Evolutionary conservation across 1,140 invertebrate genomes (phyloP).

Genomic region (Arctopsyche grandis): DNA sequence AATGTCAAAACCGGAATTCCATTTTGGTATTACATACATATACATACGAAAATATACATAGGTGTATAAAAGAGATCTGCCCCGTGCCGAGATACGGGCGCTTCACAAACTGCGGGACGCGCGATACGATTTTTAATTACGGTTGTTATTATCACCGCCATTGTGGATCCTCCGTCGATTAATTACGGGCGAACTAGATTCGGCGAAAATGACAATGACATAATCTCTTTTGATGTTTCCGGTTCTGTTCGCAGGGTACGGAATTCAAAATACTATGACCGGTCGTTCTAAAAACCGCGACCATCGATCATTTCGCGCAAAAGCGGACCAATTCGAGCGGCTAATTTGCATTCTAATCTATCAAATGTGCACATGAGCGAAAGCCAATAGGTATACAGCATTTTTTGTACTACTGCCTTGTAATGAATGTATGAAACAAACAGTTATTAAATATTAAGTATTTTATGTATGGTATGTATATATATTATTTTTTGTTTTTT

Average conservation of each 20-base stretch:
- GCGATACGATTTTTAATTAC: slow-evolving; percentile 14
- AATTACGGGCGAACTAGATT: background rate
- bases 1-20: slow-evolving; percentile 54
- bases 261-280: no score
- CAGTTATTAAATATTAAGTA: no score
- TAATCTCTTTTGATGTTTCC: background rate
- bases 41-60: background rate
- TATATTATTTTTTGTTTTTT: no score
- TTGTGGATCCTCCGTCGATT: background rate
- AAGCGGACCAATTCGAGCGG: no score
- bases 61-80: slow-evolving; percentile 30
- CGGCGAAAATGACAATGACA: background rate
- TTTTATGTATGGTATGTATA: no score
- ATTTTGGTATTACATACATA: slow-evolving; percentile 39
- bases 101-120: slow-evolving; percentile 29
- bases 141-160: slow-evolving; percentile 34
- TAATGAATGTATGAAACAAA: no score
- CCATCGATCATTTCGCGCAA: no score
- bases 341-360: no score
- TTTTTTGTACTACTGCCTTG: no score
- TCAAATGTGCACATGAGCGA: no score
- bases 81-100: background rate
- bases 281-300: no score
- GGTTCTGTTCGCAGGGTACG: background rate
- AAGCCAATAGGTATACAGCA: no score